phyloP scores from a whole-genome alignment of 2,113 vertebrate genomes.

The Psophia crepitans region DNA sequence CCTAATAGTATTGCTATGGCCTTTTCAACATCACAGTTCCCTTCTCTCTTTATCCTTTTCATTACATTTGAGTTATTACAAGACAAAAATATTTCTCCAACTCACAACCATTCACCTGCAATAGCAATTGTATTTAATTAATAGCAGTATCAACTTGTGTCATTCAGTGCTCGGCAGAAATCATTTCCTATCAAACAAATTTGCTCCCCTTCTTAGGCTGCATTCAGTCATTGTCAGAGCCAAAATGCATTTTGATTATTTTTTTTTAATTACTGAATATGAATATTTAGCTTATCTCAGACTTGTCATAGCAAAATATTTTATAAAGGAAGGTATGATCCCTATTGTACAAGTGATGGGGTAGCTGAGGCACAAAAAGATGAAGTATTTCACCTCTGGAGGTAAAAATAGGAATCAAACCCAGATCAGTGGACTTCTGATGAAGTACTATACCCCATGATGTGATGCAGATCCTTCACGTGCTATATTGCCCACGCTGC shows the following conservation, averaged over 20 bases:
- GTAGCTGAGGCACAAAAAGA: background rate
- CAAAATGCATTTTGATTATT: background rate
- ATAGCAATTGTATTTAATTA: background rate
- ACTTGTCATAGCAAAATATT: background rate
- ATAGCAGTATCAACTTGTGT: background rate
- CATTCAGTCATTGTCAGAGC: background rate
- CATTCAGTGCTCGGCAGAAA: background rate
- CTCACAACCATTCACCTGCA: background rate
- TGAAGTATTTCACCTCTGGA: background rate
- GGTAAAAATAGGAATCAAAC: background rate
- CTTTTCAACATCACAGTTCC: background rate
- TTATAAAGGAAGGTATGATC: background rate
- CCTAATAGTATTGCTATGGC: background rate
- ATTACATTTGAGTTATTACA: background rate
- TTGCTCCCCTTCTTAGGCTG: background rate
- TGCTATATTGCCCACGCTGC: background rate
- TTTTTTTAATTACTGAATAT: background rate
- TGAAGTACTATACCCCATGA: background rate
- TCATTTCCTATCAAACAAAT: background rate
- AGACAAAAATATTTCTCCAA: background rate
- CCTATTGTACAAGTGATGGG: background rate
- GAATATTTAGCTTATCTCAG: background rate
- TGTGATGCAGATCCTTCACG: background rate
- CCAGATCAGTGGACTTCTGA: background rate
- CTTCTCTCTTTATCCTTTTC: background rate